Evolutionary conservation across 2,797 vertebrate species (phyloP).

Genomic region (Typhlichthys eigenmanni): DNA sequence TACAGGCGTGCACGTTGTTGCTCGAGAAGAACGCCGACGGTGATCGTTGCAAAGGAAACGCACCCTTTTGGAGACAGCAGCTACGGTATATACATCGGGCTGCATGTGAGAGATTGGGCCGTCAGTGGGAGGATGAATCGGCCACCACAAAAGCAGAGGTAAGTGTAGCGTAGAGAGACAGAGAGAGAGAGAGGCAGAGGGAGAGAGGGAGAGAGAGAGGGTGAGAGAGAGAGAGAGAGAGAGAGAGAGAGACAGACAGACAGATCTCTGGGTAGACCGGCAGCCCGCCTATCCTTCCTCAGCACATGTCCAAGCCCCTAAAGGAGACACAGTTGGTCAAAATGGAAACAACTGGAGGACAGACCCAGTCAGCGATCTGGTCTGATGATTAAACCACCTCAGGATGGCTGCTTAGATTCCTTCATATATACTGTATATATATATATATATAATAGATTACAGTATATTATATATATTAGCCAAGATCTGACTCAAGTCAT

Average conservation of each 20-base stretch:
- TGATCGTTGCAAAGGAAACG: background rate
- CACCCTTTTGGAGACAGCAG: no score
- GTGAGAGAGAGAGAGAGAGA: conserved; percentile 9
- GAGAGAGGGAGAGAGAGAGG: conserved; percentile 8
- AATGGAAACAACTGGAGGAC: conserved; percentile 65
- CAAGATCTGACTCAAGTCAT: background rate
- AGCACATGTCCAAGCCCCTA: conserved; percentile 23
- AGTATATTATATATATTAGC: background rate
- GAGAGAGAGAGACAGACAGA: conserved; percentile 18
- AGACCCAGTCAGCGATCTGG: conserved; percentile 41
- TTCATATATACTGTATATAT: no score
- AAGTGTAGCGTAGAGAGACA: conserved; percentile 55
- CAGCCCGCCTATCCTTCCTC: conserved; percentile 43
- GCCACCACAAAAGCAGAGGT: conserved; percentile 51
- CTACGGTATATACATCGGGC: background rate
- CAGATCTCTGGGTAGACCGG: conserved; percentile 39
- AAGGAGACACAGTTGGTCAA: conserved; percentile 33
- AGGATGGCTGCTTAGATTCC: background rate
- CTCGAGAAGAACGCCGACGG: background rate
- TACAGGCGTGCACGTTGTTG: background rate
- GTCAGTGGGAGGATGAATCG: conserved; percentile 50
- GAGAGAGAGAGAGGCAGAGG: conserved; percentile 7
- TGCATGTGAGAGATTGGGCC: conserved; percentile 35
- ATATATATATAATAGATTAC: background rate
- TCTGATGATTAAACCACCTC: conserved; percentile 21